A percentile compares a stretch with the other conserved stretches of the same genome.
These are phyloP conservation scores for Tragulus kanchil DNA, from an alignment of 2,113 vertebrate species.

Conservation along the genomic window DNA sequence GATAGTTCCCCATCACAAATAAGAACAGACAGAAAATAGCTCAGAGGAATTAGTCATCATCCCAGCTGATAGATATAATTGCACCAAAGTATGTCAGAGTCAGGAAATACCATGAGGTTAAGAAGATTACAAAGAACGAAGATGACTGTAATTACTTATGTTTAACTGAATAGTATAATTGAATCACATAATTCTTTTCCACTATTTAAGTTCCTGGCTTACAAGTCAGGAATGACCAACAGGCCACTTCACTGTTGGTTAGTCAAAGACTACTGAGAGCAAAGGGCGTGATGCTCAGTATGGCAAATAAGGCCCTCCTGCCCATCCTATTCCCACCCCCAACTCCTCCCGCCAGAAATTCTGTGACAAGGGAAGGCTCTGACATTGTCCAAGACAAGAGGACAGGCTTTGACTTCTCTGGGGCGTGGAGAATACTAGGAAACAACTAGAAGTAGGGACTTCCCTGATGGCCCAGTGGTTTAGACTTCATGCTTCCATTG, in stretches of 20 bases:
- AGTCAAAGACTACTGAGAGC: background rate
- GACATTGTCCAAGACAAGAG: background rate
- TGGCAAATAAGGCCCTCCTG: background rate
- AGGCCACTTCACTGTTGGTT: background rate
- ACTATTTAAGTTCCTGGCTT: conserved; percentile 57
- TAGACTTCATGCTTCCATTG: background rate
- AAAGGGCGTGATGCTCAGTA: accelerated
- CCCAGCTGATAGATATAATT: conserved; percentile 68
- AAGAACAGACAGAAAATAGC: conserved; percentile 52
- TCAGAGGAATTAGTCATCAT: conserved; percentile 68
- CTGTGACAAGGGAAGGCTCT: background rate
- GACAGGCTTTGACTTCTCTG: background rate
- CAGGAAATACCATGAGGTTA: conserved; percentile 70
- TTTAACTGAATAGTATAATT: conserved; percentile 62
- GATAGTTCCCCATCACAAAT: conserved; percentile 31
- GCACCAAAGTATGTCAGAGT: conserved; percentile 46
- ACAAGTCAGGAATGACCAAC: background rate
- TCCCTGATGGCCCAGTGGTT: background rate
- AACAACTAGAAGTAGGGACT: background rate
- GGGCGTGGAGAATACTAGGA: background rate
- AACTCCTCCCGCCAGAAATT: background rate
- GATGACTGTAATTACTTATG: conserved; percentile 72
- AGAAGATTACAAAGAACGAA: conserved; percentile 62
- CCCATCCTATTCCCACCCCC: accelerated
- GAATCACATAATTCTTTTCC: conserved; percentile 69